Base-by-base conservation (phyloP, 2,888 invertebrate species). In the Ichneumoninae sp. region DNA sequence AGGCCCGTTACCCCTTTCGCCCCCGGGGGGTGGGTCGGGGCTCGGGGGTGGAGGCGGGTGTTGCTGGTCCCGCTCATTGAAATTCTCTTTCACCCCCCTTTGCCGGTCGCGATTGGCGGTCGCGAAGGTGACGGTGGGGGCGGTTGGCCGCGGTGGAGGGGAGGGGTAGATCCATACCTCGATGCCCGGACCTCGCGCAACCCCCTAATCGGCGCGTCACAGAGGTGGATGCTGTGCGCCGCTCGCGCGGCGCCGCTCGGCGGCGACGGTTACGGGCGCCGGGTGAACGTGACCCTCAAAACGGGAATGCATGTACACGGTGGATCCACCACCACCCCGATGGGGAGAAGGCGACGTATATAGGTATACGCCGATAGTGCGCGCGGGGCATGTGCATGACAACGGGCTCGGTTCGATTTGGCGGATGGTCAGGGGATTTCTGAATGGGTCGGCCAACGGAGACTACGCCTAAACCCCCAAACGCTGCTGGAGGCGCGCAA, bases 201-300 rank as follows among this genome's bases (percentile, higher is more conserved):
- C 93, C 91, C 90, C 91, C 91, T 88, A 92, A 87, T 85, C 88
- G 86, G 82, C 87, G 87, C 87, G 86, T 84, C 83, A 85, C 70
- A 70, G 75, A 26, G 78, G 68, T 65, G 83, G 85, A 77, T 76
- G 85, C 76, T 85, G 81, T 81, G 83, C 82, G 69, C 36, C 40
- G 30, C 26, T 50, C 36, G 68, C 66, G 66, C 70, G 36, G 19
- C 63, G 65, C 70, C 65, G 52, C 63, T 40, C 90, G 86, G 83
- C 88, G 87, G 86, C 88, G 88, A 88, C 88, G 86, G 89, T 89
- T 89, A 91, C 92, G 91, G 91, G 92, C 91, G 92, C 89, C 90
- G 91, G 92, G 90, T 93, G 93, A 93, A 93, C 93, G 93, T 93
- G 93, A 93, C 93, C 93, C 93, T 93, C 93, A 93, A 93, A 93